phyloP scores from a whole-genome alignment of 2,113 vertebrate genomes.

The Machaerirhynchus nigripectus region DNA sequence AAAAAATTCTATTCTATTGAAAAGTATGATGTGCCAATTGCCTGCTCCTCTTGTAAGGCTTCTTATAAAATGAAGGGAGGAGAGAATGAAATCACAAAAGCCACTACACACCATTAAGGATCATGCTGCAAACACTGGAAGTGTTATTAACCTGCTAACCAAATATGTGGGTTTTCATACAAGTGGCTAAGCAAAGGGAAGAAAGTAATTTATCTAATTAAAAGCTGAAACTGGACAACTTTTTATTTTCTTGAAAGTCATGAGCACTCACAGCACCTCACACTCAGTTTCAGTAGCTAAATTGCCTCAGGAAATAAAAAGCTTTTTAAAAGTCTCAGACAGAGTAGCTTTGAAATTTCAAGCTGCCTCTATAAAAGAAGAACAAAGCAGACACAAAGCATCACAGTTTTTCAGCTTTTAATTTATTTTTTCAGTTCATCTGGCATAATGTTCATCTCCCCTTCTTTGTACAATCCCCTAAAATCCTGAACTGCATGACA shows the following conservation, averaged over 20 bases:
- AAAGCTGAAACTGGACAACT: background rate
- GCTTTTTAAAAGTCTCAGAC: background rate
- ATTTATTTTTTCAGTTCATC: background rate
- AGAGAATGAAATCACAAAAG: background rate
- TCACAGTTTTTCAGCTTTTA: background rate
- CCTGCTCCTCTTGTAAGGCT: background rate
- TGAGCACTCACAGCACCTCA: background rate
- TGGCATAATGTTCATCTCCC: background rate
- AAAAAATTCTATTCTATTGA: background rate
- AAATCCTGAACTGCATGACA: background rate
- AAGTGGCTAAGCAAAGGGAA: background rate
- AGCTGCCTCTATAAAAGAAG: background rate
- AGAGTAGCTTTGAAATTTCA: conserved; percentile 30
- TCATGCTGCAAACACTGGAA: background rate
- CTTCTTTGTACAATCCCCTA: background rate
- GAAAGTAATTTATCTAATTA: background rate
- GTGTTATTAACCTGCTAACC: background rate
- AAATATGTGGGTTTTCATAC: background rate
- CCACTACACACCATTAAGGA: background rate
- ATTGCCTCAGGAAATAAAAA: conserved; percentile 27
- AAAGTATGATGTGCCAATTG: background rate
- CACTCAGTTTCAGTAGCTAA: background rate
- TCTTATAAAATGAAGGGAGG: background rate
- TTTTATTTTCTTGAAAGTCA: background rate
- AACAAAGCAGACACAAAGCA: background rate